phyloP scores from a whole-genome alignment of 2,113 vertebrate genomes.

The Tinamus guttatus region DNA sequence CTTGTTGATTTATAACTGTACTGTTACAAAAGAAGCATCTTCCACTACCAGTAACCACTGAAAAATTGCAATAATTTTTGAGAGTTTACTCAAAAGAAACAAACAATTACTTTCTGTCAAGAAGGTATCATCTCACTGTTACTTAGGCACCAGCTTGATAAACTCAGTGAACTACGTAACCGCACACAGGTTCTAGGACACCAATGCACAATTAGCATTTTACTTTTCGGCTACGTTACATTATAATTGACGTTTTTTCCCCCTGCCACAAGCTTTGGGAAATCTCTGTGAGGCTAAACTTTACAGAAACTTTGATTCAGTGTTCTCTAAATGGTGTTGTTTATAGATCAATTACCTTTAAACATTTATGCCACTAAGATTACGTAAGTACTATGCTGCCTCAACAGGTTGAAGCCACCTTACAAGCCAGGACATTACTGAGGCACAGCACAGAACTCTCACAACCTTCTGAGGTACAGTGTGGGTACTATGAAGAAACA shows the following conservation, averaged over 20 bases:
- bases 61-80: too few species aligned
- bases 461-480: background rate
- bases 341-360: background rate
- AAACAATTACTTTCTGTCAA: background rate
- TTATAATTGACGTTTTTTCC: background rate
- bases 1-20: background rate
- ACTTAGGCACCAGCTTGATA: rapidly evolving
- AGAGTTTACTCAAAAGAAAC: background rate
- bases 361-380: background rate
- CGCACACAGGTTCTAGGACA: background rate
- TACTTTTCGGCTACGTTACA: background rate
- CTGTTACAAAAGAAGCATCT: background rate
- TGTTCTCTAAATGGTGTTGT: background rate
- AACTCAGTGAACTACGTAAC: background rate
- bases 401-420: background rate
- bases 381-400: background rate
- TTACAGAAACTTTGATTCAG: background rate
- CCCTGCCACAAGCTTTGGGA: background rate
- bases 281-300: background rate
- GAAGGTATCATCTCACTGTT: background rate
- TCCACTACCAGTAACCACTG: too few species aligned
- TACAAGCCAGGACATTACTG: background rate
- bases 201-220: background rate
- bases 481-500: background rate
- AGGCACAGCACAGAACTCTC: background rate